phyloP scores from a whole-genome alignment of 2,888 invertebrate genomes.

The Coenonympha glycerion region DNA sequence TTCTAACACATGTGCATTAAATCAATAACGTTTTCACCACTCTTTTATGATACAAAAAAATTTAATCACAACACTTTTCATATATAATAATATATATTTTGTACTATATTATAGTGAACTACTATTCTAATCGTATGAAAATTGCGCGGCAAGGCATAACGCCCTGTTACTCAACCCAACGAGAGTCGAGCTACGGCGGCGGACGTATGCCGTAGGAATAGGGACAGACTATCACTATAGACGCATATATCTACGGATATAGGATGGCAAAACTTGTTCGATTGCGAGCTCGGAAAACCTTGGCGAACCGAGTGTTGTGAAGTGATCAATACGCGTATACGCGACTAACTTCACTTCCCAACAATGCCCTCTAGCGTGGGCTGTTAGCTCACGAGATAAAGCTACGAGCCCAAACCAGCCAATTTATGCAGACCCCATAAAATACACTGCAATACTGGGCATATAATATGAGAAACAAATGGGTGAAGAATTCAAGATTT shows the following conservation, averaged over 20 bases:
- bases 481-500: no score
- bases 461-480: background rate
- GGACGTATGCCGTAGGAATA: conserved; percentile 2
- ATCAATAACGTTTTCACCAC: conserved; percentile 44
- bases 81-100: conserved; percentile 8
- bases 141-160: conserved; percentile 34
- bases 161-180: conserved; percentile 32
- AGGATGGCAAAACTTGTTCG: conserved; percentile 16
- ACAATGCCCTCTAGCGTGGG: conserved; percentile 10
- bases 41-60: conserved; percentile 41
- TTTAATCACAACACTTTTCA: conserved; percentile 17
- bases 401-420: no score
- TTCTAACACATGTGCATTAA: conserved; percentile 16
- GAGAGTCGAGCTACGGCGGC: conserved; percentile 5
- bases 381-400: no score
- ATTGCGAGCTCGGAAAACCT: conserved; percentile 7
- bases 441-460: background rate
- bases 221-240: conserved; percentile 17
- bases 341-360: conserved; percentile 8
- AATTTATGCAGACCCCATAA: background rate
- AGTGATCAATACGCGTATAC: conserved; percentile 9
- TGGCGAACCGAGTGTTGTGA: conserved; percentile 9
- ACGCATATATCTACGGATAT: conserved; percentile 14
- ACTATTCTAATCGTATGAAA: conserved; percentile 28
- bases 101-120: conserved; percentile 7